phyloP scores from a whole-genome alignment of 1,140 invertebrate species.

The Drosophila pruinosa region DNA sequence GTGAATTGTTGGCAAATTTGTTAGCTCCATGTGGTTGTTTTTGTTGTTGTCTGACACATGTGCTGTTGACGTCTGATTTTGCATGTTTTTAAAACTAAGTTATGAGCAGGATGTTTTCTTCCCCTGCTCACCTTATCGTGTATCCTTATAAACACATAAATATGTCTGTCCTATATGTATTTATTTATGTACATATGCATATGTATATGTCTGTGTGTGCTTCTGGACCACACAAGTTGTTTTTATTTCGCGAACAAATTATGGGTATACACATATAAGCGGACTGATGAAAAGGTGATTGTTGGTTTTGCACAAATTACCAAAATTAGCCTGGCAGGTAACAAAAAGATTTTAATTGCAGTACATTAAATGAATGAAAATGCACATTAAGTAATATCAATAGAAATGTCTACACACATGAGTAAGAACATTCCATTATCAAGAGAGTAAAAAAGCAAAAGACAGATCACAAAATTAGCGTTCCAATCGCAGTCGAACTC shows the following conservation, averaged over 20 bases:
- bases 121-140: constrained; percentile 2
- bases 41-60: constrained; percentile 39
- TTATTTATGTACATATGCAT: too few relatives aligned
- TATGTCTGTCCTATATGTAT: too few relatives aligned
- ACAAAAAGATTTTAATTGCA: not conserved
- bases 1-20: constrained; percentile 78
- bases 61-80: constrained; percentile 68
- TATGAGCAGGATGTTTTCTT: constrained; percentile 60
- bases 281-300: constrained; percentile 24
- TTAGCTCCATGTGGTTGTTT: constrained; percentile 56
- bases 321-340: not conserved
- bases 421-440: not conserved
- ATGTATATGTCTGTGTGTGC: constrained; percentile 14
- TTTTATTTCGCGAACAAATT: constrained; percentile 41
- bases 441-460: constrained; percentile 29
- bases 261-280: constrained; percentile 10
- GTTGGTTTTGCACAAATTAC: not conserved
- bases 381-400: constrained; percentile 1
- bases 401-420: not conserved
- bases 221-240: constrained; percentile 52
- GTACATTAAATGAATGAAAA: constrained; percentile 59
- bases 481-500: constrained; percentile 45
- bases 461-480: constrained; percentile 65
- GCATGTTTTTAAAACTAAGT: constrained; percentile 74
- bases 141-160: constrained; percentile 5